phyloP scores from a whole-genome alignment of 2,113 vertebrate species.

The Semicossyphus pulcher region DNA sequence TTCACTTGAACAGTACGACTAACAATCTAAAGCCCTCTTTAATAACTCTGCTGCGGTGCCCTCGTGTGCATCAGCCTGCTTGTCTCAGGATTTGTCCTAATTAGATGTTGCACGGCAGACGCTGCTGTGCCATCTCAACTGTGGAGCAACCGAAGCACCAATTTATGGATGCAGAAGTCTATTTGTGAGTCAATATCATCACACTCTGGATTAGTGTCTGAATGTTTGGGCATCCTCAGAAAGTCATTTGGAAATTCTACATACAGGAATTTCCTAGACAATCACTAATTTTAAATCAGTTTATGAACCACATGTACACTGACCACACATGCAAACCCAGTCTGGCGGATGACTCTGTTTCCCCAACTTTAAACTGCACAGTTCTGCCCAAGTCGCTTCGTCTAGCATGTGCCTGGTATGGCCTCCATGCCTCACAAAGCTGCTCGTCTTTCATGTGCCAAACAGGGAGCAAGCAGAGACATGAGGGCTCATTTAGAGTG shows the following conservation, averaged over 20 bases:
- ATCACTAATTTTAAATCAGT: background rate
- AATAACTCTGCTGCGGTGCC: conserved; percentile 18
- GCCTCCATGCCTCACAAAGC: conserved; percentile 57
- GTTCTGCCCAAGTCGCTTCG: conserved; percentile 52
- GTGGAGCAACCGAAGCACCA: background rate
- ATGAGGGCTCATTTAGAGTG: conserved; percentile 66
- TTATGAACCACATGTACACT: conserved; percentile 16
- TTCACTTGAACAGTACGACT: background rate
- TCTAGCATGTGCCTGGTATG: conserved; percentile 44
- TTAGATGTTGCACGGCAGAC: conserved; percentile 11
- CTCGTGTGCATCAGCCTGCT: conserved; percentile 37
- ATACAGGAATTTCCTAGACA: no score
- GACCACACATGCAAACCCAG: background rate
- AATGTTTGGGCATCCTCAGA: background rate
- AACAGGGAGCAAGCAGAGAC: conserved; percentile 58
- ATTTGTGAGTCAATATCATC: background rate
- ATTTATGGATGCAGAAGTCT: conserved; percentile 18
- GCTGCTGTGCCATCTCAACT: conserved; percentile 12
- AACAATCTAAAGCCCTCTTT: conserved; percentile 19
- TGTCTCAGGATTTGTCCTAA: conserved; percentile 22
- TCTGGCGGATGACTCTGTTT: conserved; percentile 22
- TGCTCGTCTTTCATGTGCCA: conserved; percentile 70
- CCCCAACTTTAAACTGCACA: conserved; percentile 27
- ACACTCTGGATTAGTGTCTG: conserved; percentile 4
- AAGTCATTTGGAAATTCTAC: no score